Evolutionary conservation across 1,140 invertebrate genomes (phyloP).

Genomic region (Ericerus pela): DNA sequence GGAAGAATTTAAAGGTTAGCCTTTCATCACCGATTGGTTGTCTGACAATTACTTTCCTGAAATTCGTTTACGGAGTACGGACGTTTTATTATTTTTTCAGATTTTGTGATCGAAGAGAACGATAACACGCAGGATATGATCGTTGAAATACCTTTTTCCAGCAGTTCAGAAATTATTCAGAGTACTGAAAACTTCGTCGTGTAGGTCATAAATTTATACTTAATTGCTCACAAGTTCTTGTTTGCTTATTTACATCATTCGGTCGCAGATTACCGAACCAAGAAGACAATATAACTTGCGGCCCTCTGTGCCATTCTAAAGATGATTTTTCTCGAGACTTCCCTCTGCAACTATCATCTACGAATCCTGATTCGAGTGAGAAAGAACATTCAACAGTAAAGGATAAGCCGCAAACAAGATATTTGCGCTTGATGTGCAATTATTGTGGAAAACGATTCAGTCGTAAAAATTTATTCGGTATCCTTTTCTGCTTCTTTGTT

Average conservation of each 20-base stretch:
- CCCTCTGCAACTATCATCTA: background rate
- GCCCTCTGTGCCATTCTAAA: background rate
- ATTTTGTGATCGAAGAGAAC: background rate
- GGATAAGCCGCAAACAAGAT: background rate
- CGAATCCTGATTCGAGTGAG: background rate
- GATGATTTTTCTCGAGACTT: background rate
- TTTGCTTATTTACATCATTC: background rate
- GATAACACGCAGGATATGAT: background rate
- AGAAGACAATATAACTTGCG: background rate
- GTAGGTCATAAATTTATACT: background rate
- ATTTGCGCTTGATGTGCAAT: background rate
- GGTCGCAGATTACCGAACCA: background rate
- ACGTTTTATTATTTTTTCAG: background rate
- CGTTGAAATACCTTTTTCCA: background rate
- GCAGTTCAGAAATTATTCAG: background rate
- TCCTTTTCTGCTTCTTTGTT: background rate
- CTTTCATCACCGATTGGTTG: background rate
- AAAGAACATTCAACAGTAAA: background rate
- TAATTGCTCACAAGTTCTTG: background rate
- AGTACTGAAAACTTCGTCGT: background rate
- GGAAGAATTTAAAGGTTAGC: slow-evolving; percentile 1
- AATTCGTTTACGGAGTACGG: background rate
- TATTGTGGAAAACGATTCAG: background rate
- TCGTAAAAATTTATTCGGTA: background rate
- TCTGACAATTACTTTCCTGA: background rate